phyloP scores from a whole-genome alignment of 2,797 vertebrate species.

The Phoxinus dragarum region DNA sequence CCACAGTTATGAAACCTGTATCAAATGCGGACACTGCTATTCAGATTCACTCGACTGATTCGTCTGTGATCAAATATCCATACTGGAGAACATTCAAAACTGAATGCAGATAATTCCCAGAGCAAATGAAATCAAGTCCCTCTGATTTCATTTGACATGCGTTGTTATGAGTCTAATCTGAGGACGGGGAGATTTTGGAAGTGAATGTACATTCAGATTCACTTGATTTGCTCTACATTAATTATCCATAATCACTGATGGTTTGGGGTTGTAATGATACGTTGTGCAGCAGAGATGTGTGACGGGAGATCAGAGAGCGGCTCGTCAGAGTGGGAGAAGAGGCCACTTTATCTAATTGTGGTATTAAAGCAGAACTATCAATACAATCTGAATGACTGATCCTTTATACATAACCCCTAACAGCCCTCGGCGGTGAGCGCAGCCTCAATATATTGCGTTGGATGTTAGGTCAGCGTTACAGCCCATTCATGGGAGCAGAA shows the following conservation, averaged over 20 bases:
- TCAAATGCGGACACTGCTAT: background rate
- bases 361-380: constrained; percentile 42
- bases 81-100: constrained; percentile 3
- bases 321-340: constrained; percentile 41
- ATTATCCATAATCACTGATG: constrained; percentile 47
- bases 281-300: constrained; percentile 22
- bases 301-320: constrained; percentile 32
- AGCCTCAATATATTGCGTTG: constrained; percentile 7
- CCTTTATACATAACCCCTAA: constrained; percentile 20
- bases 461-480: constrained; percentile 19
- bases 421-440: background rate
- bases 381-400: constrained; percentile 23
- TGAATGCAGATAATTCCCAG: background rate
- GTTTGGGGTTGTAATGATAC: constrained; percentile 28
- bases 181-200: background rate
- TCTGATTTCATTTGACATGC: constrained; percentile 13
- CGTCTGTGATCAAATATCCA: constrained; percentile 12
- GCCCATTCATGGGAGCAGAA: constrained; percentile 25
- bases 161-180: background rate
- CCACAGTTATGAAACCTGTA: constrained; percentile 12
- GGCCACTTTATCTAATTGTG: constrained; percentile 53
- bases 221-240: constrained; percentile 34
- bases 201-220: constrained; percentile 22
- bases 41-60: constrained; percentile 22
- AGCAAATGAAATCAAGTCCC: background rate